Conservation (phyloP, 2,113 vertebrate species). For the Ictalurus furcatus region DNA sequence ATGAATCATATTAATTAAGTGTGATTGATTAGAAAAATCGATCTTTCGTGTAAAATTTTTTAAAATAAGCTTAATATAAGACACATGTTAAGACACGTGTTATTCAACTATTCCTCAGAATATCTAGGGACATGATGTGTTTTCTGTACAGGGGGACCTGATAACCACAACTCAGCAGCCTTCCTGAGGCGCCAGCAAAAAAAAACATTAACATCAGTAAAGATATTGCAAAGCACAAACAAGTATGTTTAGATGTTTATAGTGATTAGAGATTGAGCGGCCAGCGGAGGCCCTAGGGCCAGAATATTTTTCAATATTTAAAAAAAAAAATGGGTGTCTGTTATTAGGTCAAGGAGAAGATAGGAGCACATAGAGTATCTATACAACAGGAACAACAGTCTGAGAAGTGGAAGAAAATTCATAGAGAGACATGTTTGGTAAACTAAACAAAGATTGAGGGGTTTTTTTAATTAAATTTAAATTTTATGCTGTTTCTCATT, state of each 20-base stretch:
- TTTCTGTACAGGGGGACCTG: not conserved
- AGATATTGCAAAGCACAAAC: conserved; percentile 7
- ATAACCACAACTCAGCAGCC: not conserved
- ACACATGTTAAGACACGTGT: not conserved
- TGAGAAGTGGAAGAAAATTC: not conserved
- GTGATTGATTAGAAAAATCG: not conserved
- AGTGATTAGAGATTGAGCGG: not conserved
- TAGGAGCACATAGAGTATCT: not conserved
- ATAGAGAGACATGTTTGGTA: not conserved
- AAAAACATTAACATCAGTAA: not conserved
- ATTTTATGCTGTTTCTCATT: not conserved
- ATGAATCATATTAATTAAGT: not conserved
- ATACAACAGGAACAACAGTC: not conserved
- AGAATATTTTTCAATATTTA: no score
- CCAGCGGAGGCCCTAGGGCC: not conserved
- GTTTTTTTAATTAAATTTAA: no score
- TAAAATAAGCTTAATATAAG: not conserved
- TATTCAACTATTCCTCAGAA: not conserved
- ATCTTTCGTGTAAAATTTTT: not conserved
- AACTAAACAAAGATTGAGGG: no score
- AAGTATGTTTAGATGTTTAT: conserved; percentile 1
- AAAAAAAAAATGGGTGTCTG: no score
- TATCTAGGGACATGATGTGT: not conserved
- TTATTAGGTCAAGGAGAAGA: not conserved
- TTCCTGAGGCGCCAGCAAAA: not conserved